Percentiles rank a stretch among this genome's conserved stretches.
These are phyloP conservation scores for Tortrix viridana DNA, from an alignment of 2,888 invertebrate species.

Conservation along the genomic window DNA sequence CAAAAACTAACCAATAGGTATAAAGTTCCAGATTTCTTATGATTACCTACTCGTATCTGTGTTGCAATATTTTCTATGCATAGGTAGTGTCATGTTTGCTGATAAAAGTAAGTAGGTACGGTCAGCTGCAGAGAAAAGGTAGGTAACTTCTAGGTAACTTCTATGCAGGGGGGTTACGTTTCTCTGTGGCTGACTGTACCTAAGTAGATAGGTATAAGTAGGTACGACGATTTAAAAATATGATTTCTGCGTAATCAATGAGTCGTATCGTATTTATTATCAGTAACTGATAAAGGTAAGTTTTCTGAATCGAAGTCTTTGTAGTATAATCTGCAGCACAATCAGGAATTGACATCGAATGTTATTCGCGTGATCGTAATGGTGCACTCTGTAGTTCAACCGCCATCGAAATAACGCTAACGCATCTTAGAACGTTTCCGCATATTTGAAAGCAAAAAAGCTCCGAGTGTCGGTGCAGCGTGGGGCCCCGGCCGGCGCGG, in stretches of 20 bases:
- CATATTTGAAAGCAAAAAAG: constrained; percentile 27
- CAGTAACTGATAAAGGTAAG: constrained; percentile 46
- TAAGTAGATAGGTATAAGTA: constrained; percentile 10
- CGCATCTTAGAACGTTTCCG: constrained; percentile 15
- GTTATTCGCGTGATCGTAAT: constrained; percentile 16
- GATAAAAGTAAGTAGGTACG: too few species aligned
- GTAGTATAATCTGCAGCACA: constrained; percentile 48
- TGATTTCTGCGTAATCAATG: constrained; percentile 64
- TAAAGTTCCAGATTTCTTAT: too few species aligned
- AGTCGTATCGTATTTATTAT: constrained; percentile 57
- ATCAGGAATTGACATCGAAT: constrained; percentile 30
- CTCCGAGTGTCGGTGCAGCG: background rate
- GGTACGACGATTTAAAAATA: constrained; percentile 14
- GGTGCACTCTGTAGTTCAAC: constrained; percentile 14
- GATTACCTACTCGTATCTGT: too few species aligned
- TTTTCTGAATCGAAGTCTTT: constrained; percentile 62
- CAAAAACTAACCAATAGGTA: too few species aligned
- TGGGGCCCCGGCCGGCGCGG: constrained; percentile 40
- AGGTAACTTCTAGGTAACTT: too few species aligned
- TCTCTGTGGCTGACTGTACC: too few species aligned
- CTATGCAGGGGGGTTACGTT: too few species aligned
- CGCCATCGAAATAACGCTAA: constrained; percentile 9
- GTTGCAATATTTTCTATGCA: too few species aligned
- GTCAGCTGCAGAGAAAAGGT: too few species aligned
- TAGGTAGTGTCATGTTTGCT: too few species aligned